These are phyloP conservation scores for Vireo griseus DNA, from an alignment of 2,797 vertebrate genomes.

Conservation along the genomic window DNA sequence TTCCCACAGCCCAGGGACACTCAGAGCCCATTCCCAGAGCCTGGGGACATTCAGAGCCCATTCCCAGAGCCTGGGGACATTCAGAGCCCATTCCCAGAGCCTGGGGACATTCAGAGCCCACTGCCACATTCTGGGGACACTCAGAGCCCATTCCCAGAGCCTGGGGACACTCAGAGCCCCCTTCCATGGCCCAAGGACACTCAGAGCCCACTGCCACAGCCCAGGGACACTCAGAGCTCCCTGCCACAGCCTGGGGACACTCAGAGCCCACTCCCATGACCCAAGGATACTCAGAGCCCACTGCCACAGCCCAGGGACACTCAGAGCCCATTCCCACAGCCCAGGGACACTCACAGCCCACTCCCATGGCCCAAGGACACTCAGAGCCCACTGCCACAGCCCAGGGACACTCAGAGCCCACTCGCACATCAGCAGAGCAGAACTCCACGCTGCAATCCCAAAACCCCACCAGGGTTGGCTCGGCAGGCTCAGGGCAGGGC, in stretches of 20 bases:
- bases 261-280: too few species aligned
- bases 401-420: neutral
- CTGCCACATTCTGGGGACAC: neutral
- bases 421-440: neutral
- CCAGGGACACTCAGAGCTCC: neutral
- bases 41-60: neutral
- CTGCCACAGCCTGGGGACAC: neutral
- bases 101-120: neutral
- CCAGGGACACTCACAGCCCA: neutral
- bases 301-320: accelerated
- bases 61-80: neutral
- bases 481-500: neutral
- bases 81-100: neutral
- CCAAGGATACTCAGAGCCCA: neutral
- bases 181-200: too few species aligned
- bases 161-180: neutral
- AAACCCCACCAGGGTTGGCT: neutral
- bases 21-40: neutral
- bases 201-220: neutral
- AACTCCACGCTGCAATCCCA: neutral
- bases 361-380: neutral
- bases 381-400: neutral
- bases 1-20: neutral
- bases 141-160: neutral
- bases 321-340: too few species aligned